Percentiles rank a stretch among this genome's conserved stretches.
Evolutionary conservation across 2,113 vertebrate genomes (phyloP).

Genomic region (Antigone vipio): DNA sequence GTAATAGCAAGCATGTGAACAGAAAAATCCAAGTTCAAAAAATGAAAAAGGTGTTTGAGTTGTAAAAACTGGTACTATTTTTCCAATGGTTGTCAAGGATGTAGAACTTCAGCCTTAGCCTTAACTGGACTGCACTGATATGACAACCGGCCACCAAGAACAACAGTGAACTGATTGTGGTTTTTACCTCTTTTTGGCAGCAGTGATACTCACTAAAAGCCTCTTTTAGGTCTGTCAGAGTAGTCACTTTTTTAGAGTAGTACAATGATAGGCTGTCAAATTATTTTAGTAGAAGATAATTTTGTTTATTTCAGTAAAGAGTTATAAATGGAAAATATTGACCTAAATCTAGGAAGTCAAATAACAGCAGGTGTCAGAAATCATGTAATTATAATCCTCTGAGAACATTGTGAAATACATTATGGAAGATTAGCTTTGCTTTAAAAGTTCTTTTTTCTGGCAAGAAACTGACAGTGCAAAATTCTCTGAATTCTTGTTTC

Average conservation of each 20-base stretch:
- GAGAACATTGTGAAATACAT: not conserved
- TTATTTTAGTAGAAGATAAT: not conserved
- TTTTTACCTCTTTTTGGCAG: not conserved
- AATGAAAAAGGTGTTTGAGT: not conserved
- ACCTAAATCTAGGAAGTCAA: not conserved
- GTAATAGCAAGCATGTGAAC: not conserved
- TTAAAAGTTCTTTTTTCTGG: not conserved
- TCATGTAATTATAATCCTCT: not conserved
- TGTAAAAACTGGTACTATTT: not conserved
- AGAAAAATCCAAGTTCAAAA: not conserved
- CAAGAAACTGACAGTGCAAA: not conserved
- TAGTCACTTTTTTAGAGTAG: not conserved
- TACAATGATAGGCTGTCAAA: not conserved
- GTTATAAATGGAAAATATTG: constrained; percentile 1
- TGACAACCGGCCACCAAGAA: not conserved
- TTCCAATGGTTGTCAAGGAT: not conserved
- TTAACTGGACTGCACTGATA: not conserved
- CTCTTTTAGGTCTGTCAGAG: not conserved
- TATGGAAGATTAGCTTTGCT: not conserved
- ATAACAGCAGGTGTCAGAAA: not conserved
- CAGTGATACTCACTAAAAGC: not conserved
- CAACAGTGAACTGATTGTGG: not conserved
- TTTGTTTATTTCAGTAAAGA: not conserved
- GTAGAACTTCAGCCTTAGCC: not conserved
- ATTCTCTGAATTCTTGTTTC: not conserved